phyloP scores from a whole-genome alignment of 2,797 vertebrate species.

The Pangasius sanitwongsei region DNA sequence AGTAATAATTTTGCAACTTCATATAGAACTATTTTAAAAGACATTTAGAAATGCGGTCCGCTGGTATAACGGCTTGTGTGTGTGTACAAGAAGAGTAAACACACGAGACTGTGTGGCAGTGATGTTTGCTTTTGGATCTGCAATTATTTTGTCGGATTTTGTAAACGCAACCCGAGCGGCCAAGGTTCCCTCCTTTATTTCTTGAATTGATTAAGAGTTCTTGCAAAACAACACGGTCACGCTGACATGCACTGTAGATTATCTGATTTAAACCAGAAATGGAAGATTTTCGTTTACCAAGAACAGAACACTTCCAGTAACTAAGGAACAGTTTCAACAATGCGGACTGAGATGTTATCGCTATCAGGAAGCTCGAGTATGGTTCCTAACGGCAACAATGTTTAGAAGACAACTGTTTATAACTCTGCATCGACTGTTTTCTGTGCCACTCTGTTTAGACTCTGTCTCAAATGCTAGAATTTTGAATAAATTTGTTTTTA shows the following conservation, averaged over 20 bases:
- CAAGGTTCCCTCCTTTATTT: slow-evolving; percentile 22
- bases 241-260: slow-evolving; percentile 36
- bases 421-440: neutral
- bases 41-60: neutral
- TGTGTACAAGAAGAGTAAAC: slow-evolving; percentile 45
- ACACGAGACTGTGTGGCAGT: slow-evolving; percentile 26
- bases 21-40: neutral
- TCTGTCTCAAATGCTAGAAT: neutral
- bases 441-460: neutral
- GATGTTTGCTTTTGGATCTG: slow-evolving; percentile 45
- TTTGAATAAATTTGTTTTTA: neutral
- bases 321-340: slow-evolving; percentile 23
- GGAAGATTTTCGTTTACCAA: slow-evolving; percentile 33
- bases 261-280: slow-evolving; percentile 46
- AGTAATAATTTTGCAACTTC: neutral
- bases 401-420: neutral
- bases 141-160: slow-evolving; percentile 30
- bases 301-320: slow-evolving; percentile 38
- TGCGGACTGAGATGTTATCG: slow-evolving; percentile 47
- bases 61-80: neutral
- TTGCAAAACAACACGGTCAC: slow-evolving; percentile 35
- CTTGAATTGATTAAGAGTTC: slow-evolving; percentile 36
- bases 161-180: slow-evolving; percentile 28
- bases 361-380: slow-evolving; percentile 44
- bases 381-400: slow-evolving; percentile 45